A percentile compares a stretch with the other conserved stretches of the same genome.
These are phyloP conservation scores for Spongia lamella DNA, from an alignment of 37 sponge, comb jelly and placozoan genomes.

Conservation along the genomic window DNA sequence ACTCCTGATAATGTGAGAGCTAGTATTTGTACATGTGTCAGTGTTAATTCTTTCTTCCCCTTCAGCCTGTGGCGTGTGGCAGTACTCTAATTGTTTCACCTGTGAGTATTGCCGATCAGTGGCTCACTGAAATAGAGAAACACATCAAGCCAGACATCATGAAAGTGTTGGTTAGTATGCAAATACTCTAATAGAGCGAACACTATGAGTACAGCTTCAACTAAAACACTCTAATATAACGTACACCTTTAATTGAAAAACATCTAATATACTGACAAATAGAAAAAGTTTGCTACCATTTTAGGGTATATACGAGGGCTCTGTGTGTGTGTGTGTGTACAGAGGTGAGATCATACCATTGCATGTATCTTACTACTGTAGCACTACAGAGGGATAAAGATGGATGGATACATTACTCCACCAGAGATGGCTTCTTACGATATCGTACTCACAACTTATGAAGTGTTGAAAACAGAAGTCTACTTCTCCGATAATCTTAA, in stretches of 20 bases:
- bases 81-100: conserved; percentile 82
- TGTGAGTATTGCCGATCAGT: conserved; percentile 64
- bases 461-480: conserved; percentile 63
- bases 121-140: conserved; percentile 74
- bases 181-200: too few species aligned
- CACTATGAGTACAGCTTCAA: too few species aligned
- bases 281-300: too few species aligned
- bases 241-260: too few species aligned
- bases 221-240: too few species aligned
- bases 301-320: too few species aligned
- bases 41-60: neutral
- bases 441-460: conserved; percentile 74
- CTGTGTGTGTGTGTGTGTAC: too few species aligned
- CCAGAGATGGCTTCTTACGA: conserved; percentile 53
- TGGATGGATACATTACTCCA: conserved; percentile 53
- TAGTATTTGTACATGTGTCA: neutral
- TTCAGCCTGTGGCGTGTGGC: conserved; percentile 50
- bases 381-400: conserved; percentile 58
- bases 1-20: too few species aligned
- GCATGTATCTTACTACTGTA: conserved; percentile 14
- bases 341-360: too few species aligned
- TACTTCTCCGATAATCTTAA: conserved; percentile 55
- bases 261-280: too few species aligned
- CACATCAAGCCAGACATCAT: conserved; percentile 55
- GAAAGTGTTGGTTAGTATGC: conserved; percentile 47